These are phyloP conservation scores for Brotogeris chrysoptera DNA, from an alignment of 2,797 vertebrate species.

Conservation along the genomic window DNA sequence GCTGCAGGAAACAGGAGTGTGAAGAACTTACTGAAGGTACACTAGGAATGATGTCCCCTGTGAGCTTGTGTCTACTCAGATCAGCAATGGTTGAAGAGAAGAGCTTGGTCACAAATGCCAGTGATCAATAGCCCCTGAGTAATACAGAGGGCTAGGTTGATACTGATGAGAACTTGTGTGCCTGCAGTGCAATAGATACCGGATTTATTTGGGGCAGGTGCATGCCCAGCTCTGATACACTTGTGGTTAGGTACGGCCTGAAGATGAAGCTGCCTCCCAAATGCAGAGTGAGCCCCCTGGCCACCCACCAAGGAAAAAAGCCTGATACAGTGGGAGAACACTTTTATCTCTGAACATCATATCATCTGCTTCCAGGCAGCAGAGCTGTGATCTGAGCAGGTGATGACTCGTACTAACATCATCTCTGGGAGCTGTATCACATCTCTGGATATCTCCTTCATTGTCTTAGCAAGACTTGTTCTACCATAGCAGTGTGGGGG, in stretches of 20 bases:
- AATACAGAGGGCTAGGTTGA: neutral
- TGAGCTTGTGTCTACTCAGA: neutral
- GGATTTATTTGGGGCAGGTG: neutral
- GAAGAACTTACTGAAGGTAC: neutral
- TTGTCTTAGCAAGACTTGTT: neutral
- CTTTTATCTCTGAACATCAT: neutral
- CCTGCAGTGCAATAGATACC: neutral
- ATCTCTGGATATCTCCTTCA: neutral
- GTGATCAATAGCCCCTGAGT: neutral
- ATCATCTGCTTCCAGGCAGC: constrained; percentile 13
- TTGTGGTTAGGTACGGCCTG: neutral
- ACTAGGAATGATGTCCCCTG: neutral
- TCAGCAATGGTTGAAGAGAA: neutral
- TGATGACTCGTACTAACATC: neutral
- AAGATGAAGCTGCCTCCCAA: neutral
- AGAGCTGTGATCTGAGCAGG: neutral
- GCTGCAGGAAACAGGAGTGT: neutral
- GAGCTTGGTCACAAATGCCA: neutral
- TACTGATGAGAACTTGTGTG: neutral
- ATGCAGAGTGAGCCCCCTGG: neutral
- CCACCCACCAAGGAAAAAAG: constrained; percentile 3
- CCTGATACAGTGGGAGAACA: neutral
- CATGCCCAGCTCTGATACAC: neutral
- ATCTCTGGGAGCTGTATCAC: neutral
- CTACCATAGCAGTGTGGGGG: neutral